Base-by-base conservation (phyloP, 2,888 invertebrate genomes). In the Nemotelus nigrinus region DNA sequence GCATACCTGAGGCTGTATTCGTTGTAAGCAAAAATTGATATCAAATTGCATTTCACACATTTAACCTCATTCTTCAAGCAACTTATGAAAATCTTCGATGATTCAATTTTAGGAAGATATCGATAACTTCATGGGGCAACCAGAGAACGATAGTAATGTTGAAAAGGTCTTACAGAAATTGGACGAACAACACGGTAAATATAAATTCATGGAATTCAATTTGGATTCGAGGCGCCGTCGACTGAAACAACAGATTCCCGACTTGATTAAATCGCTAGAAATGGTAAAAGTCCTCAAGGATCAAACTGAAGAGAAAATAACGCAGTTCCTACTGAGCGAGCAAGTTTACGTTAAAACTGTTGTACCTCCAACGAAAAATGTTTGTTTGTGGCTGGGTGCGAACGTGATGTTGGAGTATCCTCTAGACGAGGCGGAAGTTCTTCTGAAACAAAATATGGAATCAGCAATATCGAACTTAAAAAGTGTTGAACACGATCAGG, bases 341-440 rank as follows among this genome's bases (percentile, higher is more conserved):
- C 97, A 97, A 89, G 94, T 96, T 68, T 95, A 93, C 87, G 91
- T 91, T 7, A 91, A 91, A 89, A 97, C 98, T 1, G 89, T 90
- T 83, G 91, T 98, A 81, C 93, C 94, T 80, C 97, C 97, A 2
- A 96, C 97, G 44, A 93, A 97, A 83, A 95, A 92, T 83, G 97
- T 98, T 10, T 93, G 91, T 82, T 87, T 94, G 76, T 94, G 94
- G 94, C 88, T 94, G 76, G 94, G 94, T 63, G 94, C 98, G 2
- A 98, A 98, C 89, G 97, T 98, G 3, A 99, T 99, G 98, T 88
- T 99, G 83, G 98, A 99, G 88, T 99, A 98, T 88, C 92, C 93
- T 45, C 88, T 98, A 82, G 93, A 95, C 81, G 98, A 98, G 88
- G 98, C 98, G 48, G 93, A 96, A 85, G 90, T 91, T 79, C 88